Conservation (phyloP, 2,888 invertebrate species). For the Megastigmus dorsalis region DNA sequence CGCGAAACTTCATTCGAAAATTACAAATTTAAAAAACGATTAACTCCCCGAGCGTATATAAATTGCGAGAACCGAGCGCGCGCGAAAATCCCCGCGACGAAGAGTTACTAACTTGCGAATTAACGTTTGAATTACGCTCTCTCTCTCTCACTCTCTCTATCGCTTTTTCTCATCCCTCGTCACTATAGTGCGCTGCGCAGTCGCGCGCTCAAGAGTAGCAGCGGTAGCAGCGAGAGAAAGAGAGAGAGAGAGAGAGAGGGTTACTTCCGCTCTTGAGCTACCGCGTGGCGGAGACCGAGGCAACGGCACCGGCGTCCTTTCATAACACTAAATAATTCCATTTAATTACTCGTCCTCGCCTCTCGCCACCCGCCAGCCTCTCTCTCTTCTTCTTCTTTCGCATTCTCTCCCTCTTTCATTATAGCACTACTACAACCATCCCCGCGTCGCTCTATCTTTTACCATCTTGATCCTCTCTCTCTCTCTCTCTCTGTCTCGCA, state of each 20-base stretch:
- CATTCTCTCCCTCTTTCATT: conserved; percentile 7
- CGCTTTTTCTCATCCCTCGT: conserved; percentile 26
- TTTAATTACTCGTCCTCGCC: conserved; percentile 66
- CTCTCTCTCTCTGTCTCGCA: not conserved
- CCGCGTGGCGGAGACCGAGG: conserved; percentile 54
- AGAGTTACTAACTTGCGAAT: conserved; percentile 48
- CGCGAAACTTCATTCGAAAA: not conserved
- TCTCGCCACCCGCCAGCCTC: conserved; percentile 43
- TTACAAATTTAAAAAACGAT: conserved; percentile 49
- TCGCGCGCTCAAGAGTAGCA: too few species aligned
- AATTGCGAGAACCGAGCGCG: too few species aligned
- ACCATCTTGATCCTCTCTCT: not conserved
- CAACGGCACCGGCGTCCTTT: conserved; percentile 59
- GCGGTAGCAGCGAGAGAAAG: conserved; percentile 3
- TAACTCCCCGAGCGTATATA: conserved; percentile 22
- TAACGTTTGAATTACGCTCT: conserved; percentile 42
- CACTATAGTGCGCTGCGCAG: conserved; percentile 22
- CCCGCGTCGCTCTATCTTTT: conserved; percentile 1
- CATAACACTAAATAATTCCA: conserved; percentile 68
- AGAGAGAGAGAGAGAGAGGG: conserved; percentile 14
- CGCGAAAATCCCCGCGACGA: conserved; percentile 57
- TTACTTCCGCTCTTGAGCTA: conserved; percentile 12
- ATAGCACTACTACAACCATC: too few species aligned
- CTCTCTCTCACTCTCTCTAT: conserved; percentile 28
- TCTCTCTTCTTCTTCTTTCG: conserved; percentile 3